A percentile compares a stretch with the other conserved stretches of the same genome.
These are phyloP conservation scores for Rhinatrema bivittatum DNA, from an alignment of 2,797 vertebrate species.

Conservation along the genomic window DNA sequence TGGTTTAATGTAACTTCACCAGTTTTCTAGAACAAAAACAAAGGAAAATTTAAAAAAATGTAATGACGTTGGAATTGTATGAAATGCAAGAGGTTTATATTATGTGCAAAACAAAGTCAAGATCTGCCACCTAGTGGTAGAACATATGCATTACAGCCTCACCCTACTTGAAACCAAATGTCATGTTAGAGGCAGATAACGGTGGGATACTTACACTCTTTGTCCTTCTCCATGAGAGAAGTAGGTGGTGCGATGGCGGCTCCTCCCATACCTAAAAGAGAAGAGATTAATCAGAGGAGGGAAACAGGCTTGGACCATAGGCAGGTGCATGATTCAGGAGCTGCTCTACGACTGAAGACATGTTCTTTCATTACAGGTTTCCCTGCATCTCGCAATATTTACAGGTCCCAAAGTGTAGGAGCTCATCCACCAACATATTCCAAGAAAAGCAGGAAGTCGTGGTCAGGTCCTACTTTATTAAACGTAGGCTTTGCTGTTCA, in stretches of 20 bases:
- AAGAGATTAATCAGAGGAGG: neutral
- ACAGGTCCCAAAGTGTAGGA: neutral
- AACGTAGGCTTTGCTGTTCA: neutral
- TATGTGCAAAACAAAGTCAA: too few relatives aligned
- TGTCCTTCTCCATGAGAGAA: conserved; percentile 83
- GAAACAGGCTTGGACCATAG: neutral
- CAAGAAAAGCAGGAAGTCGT: too few relatives aligned
- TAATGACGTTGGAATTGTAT: rapidly evolving
- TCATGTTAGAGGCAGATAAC: too few relatives aligned
- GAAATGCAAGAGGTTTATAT: too few relatives aligned
- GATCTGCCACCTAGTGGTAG: conserved; percentile 27
- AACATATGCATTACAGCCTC: neutral
- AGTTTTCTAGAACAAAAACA: neutral
- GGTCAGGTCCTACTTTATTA: too few relatives aligned
- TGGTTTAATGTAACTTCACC: conserved; percentile 15
- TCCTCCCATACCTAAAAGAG: conserved; percentile 73
- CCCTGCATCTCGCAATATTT: neutral
- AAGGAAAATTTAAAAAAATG: too few relatives aligned
- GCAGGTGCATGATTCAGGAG: neutral
- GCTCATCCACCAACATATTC: rapidly evolving
- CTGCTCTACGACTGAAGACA: neutral
- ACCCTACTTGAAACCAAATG: too few relatives aligned
- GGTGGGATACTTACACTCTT: conserved; percentile 79
- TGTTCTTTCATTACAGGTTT: rapidly evolving
- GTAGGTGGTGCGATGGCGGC: conserved; percentile 94